Evolutionary conservation across 1,140 invertebrate genomes (phyloP).

Genomic region (Thaumetopoea pityocampa): DNA sequence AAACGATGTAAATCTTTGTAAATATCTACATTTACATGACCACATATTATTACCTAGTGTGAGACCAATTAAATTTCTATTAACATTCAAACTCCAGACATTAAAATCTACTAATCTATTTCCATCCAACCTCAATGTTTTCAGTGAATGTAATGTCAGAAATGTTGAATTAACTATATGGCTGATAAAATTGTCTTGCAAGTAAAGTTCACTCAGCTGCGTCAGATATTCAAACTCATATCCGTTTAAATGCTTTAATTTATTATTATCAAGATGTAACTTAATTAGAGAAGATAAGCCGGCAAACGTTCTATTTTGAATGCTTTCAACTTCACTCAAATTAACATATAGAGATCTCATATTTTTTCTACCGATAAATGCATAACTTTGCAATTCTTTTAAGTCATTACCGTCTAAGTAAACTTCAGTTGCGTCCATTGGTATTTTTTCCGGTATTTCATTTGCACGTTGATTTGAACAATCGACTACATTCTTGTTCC

Average conservation of each 20-base stretch:
- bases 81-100: constrained; percentile 87
- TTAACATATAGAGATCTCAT: constrained; percentile 91
- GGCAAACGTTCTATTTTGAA: constrained; percentile 95
- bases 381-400: constrained; percentile 89
- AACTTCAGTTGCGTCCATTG: constrained; percentile 95
- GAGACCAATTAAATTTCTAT: constrained; percentile 82
- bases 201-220: constrained; percentile 88
- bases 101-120: constrained; percentile 88
- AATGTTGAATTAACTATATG: constrained; percentile 89
- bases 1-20: constrained; percentile 89
- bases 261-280: constrained; percentile 92
- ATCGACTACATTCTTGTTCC: constrained; percentile 94
- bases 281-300: constrained; percentile 88
- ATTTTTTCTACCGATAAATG: constrained; percentile 94
- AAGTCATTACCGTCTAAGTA: constrained; percentile 94
- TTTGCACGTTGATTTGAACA: constrained; percentile 85
- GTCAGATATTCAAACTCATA: constrained; percentile 93
- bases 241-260: constrained; percentile 86
- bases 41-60: constrained; percentile 88
- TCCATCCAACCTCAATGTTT: constrained; percentile 88
- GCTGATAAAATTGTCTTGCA: constrained; percentile 90
- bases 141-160: constrained; percentile 83
- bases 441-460: constrained; percentile 88
- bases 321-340: constrained; percentile 87
- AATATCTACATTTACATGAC: constrained; percentile 93